phyloP scores from a whole-genome alignment of 2,113 vertebrate species.

The Mesoclemmys tuberculata region DNA sequence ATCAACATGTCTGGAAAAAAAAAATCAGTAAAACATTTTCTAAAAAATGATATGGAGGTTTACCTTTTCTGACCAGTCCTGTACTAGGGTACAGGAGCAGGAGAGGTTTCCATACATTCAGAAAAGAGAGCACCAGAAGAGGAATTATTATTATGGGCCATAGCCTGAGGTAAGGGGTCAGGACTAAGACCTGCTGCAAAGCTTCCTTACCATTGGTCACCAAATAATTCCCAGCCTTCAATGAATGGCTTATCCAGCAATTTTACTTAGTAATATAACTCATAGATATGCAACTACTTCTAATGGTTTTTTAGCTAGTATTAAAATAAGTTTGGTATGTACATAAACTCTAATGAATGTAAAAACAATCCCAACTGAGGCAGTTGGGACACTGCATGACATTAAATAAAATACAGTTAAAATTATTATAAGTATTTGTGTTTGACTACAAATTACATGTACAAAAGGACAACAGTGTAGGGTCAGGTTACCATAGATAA shows the following conservation, averaged over 20 bases:
- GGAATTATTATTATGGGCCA: not conserved
- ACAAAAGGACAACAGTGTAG: not conserved
- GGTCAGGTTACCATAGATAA: not conserved
- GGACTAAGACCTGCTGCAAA: not conserved
- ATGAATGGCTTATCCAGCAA: not conserved
- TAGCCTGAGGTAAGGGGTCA: not conserved
- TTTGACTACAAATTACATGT: rapidly evolving
- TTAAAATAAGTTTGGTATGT: not conserved
- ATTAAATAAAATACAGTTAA: not conserved
- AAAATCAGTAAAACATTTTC: not conserved
- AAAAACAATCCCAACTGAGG: not conserved
- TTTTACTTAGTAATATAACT: not conserved
- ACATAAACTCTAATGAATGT: not conserved
- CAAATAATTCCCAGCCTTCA: not conserved
- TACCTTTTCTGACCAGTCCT: not conserved
- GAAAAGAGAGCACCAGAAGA: not conserved
- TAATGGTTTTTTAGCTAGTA: not conserved
- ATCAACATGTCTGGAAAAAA: not conserved
- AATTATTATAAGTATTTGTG: not conserved
- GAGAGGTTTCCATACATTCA: not conserved
- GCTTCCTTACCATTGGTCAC: not conserved
- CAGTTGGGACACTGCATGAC: not conserved
- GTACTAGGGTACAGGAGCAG: not conserved
- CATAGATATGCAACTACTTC: not conserved
- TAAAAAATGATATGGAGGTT: not conserved